Percentiles rank a stretch among this genome's conserved stretches.
Evolutionary conservation across 2,888 invertebrate species (phyloP).

Genomic region (Tetragonisca angustula): DNA sequence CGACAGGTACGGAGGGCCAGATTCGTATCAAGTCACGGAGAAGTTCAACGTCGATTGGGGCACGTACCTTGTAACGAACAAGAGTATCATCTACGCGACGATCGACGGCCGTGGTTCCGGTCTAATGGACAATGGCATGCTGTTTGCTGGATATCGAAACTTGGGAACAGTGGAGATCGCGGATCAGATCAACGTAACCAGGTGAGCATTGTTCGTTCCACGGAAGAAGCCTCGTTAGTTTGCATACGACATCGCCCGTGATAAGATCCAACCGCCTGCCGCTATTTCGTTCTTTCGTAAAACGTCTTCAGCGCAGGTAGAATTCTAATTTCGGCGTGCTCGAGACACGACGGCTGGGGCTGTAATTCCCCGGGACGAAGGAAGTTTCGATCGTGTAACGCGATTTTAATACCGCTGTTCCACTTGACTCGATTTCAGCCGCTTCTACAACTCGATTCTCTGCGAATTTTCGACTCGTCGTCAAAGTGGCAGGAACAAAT

Average conservation of each 20-base stretch:
- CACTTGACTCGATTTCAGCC: too few species aligned
- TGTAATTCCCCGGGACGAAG: background rate
- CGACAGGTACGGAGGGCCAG: constrained; percentile 96
- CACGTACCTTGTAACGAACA: constrained; percentile 92
- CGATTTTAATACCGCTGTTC: constrained; percentile 7
- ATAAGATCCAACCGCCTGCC: constrained; percentile 12
- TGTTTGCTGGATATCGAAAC: constrained; percentile 92
- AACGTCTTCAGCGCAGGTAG: background rate
- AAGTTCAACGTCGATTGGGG: constrained; percentile 95
- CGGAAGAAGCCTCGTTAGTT: background rate
- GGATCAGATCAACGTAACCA: constrained; percentile 95
- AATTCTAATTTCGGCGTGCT: constrained; percentile 39
- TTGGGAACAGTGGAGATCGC: constrained; percentile 95
- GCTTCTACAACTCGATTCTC: background rate
- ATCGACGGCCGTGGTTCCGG: constrained; percentile 97
- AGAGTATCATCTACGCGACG: constrained; percentile 93
- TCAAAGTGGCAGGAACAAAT: too few species aligned
- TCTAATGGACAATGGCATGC: constrained; percentile 91
- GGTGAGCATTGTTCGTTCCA: constrained; percentile 83
- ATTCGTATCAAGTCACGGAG: constrained; percentile 93
- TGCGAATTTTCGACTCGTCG: background rate
- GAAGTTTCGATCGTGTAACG: constrained; percentile 17
- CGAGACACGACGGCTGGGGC: background rate
- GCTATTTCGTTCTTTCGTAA: constrained; percentile 8
- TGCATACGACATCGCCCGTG: constrained; percentile 7